phyloP scores from a whole-genome alignment of 1,140 invertebrate species.

The Drosophila albomicans region DNA sequence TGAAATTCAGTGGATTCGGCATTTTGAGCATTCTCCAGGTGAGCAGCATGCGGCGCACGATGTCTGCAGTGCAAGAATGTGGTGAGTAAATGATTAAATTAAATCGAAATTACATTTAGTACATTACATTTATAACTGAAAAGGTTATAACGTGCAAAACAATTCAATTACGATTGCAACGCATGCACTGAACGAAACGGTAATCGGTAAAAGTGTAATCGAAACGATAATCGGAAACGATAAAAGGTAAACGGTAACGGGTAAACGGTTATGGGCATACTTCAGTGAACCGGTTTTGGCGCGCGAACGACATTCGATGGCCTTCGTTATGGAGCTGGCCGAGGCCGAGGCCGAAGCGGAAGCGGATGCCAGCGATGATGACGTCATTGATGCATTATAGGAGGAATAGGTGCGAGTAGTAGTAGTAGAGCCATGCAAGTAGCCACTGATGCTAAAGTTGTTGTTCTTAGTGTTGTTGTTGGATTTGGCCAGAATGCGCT shows the following conservation, averaged over 20 bases:
- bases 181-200: too few relatives aligned
- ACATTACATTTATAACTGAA: too few relatives aligned
- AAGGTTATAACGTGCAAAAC: slow-evolving; percentile 6
- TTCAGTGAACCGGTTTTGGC: slow-evolving; percentile 80
- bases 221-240: neutral
- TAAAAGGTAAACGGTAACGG: slow-evolving; percentile 28
- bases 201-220: slow-evolving; percentile 19
- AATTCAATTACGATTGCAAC: too few relatives aligned
- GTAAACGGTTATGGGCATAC: slow-evolving; percentile 67
- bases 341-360: slow-evolving; percentile 26
- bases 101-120: too few relatives aligned
- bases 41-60: slow-evolving; percentile 54
- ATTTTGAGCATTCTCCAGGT: slow-evolving; percentile 82
- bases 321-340: slow-evolving; percentile 66
- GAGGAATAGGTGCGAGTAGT: slow-evolving; percentile 64
- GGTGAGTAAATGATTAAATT: neutral
- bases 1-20: slow-evolving; percentile 70
- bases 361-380: slow-evolving; percentile 63
- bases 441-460: slow-evolving; percentile 67
- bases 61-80: slow-evolving; percentile 41
- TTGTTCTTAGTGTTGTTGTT: slow-evolving; percentile 43
- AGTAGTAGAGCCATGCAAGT: slow-evolving; percentile 64
- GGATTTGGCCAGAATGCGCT: slow-evolving; percentile 67
- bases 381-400: slow-evolving; percentile 72
- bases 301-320: slow-evolving; percentile 71